Evolutionary conservation across 2,113 vertebrate genomes (phyloP).

Genomic region (Eidolon helvum): DNA sequence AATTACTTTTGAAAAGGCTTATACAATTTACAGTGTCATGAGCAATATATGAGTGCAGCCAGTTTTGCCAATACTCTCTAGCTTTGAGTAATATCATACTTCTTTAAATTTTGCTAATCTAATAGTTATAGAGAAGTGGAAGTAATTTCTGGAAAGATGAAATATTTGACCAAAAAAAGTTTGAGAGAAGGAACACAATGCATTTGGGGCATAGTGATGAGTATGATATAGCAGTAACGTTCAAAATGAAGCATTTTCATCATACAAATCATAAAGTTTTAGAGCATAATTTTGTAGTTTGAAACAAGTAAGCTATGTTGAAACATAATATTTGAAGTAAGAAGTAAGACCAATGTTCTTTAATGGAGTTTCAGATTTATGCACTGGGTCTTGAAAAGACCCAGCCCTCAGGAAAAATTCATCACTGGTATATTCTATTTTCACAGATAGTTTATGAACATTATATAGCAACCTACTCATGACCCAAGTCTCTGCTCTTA

Average conservation of each 20-base stretch:
- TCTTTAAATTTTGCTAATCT: conserved; percentile 50
- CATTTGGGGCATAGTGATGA: background rate
- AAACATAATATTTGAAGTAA: background rate
- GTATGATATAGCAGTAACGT: background rate
- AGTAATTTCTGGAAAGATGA: conserved; percentile 23
- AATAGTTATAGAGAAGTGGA: conserved; percentile 17
- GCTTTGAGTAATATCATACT: background rate
- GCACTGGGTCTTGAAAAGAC: background rate
- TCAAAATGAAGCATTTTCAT: conserved; percentile 50
- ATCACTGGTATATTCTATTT: conserved; percentile 41
- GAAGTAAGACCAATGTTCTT: conserved; percentile 17
- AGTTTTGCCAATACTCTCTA: conserved; percentile 12
- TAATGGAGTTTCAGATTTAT: conserved; percentile 41
- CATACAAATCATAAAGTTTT: conserved; percentile 37
- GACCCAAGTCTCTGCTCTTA: background rate
- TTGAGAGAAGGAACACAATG: background rate
- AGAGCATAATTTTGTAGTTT: conserved; percentile 20
- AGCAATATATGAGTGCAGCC: background rate
- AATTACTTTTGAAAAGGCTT: conserved; percentile 44
- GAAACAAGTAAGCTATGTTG: background rate
- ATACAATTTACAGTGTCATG: conserved; percentile 32
- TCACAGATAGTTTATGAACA: conserved; percentile 47
- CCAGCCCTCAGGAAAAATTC: conserved; percentile 52
- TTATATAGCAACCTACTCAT: background rate
- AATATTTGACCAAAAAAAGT: background rate